Conservation (phyloP, 2,888 invertebrate species). For the Venusia cambrica region DNA sequence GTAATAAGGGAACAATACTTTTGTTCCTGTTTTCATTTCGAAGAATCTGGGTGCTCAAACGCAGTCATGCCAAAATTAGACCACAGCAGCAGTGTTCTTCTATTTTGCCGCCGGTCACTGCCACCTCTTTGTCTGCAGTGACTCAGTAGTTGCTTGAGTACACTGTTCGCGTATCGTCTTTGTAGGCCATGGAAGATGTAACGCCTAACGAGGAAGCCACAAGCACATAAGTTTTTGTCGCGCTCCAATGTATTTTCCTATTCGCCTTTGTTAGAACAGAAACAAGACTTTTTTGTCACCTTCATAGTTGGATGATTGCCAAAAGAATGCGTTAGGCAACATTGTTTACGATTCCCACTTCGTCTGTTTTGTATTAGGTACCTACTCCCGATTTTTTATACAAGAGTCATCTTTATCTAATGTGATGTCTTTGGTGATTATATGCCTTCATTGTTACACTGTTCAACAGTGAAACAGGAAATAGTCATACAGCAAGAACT, state of each 20-base stretch:
- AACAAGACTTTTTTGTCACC: conserved; percentile 39
- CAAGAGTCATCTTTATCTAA: conserved; percentile 1
- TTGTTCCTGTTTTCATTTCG: conserved; percentile 16
- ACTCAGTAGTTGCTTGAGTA: conserved; percentile 48
- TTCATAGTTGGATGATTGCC: conserved; percentile 50
- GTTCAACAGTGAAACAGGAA: too few species aligned
- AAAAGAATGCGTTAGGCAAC: conserved; percentile 37
- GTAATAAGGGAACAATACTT: conserved; percentile 13
- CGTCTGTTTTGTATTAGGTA: background rate
- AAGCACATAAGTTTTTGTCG: conserved; percentile 48
- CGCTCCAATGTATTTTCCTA: conserved; percentile 44
- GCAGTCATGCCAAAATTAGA: conserved; percentile 36
- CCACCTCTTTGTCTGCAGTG: conserved; percentile 50
- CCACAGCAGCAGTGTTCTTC: conserved; percentile 39
- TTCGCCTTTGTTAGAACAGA: conserved; percentile 43
- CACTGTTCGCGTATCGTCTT: conserved; percentile 35
- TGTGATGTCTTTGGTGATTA: too few species aligned
- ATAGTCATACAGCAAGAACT: too few species aligned
- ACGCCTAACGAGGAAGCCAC: conserved; percentile 54
- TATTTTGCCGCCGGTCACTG: conserved; percentile 53
- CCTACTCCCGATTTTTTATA: background rate
- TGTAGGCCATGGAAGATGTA: conserved; percentile 45
- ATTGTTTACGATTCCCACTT: conserved; percentile 7
- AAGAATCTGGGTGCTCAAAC: conserved; percentile 13
- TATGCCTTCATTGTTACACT: too few species aligned